Conservation (phyloP, 2,113 vertebrate species). For the Gambusia affinis region DNA sequence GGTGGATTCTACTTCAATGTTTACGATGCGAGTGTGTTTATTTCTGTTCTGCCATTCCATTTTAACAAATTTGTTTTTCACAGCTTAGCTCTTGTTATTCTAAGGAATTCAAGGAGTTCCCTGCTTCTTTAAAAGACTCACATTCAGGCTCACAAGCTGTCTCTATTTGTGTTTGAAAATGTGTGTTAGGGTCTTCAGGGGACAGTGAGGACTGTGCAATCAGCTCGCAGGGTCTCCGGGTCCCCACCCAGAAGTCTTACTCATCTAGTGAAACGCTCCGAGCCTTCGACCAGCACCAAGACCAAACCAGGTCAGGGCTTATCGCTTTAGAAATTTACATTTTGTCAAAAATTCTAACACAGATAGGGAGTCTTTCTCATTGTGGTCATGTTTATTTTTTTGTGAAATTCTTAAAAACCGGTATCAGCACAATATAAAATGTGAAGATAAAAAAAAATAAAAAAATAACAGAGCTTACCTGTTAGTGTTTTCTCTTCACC, state of each 20-base stretch:
- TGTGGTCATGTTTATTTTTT: no score
- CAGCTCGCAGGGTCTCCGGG: conserved; percentile 74
- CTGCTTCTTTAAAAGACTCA: not conserved
- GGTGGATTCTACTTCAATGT: not conserved
- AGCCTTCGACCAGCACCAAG: conserved; percentile 98
- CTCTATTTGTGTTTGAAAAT: not conserved
- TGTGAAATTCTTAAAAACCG: no score
- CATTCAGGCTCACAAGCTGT: not conserved
- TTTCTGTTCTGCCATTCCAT: not conserved
- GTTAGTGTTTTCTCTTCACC: not conserved
- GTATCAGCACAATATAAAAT: no score
- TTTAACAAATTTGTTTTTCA: not conserved
- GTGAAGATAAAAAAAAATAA: not conserved
- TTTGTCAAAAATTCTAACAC: not conserved
- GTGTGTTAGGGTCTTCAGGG: conserved; percentile 80
- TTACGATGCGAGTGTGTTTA: not conserved
- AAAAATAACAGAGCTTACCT: no score
- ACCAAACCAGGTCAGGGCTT: conserved; percentile 76
- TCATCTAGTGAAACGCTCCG: conserved; percentile 97
- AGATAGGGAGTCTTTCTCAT: no score
- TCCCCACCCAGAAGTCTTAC: conserved; percentile 97
- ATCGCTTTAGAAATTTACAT: not conserved
- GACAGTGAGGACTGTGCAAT: conserved; percentile 88
- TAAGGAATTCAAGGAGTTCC: not conserved
- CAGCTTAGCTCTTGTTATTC: no score